Evolutionary conservation across 2,113 vertebrate species (phyloP), one percentile per base, ranked within the genome.

Genomic region (Pelvicachromis taeniatus): DNA sequence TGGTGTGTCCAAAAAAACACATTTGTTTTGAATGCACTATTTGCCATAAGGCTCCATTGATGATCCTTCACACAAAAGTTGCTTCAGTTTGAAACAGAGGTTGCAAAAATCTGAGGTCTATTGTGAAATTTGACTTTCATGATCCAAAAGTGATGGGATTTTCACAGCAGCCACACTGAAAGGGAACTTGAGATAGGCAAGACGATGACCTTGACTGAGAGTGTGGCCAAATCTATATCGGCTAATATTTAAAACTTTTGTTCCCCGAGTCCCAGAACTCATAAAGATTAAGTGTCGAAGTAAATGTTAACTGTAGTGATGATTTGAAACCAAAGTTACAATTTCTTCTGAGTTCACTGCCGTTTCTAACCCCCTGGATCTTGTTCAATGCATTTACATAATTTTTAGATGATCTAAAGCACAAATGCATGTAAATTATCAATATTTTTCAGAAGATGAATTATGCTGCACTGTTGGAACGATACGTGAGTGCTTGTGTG

Each of bases 401-500:
- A 77, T 80, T 59, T 68, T 53, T 35, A 4, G 52, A 82, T 82
- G 52, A 88, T 68, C 58, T 9, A 3, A 61, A 52, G 48, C 19
- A 70, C 77, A 90, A 88, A 91, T 82, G 38, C 84, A 91, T 82
- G 85, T 73, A 90, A 90, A 94, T 92, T 61, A 89, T 88, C 42
- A 55, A 86, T 87, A 79, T 82, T 85, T 58, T 84, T 88, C 83
- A 87, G 61, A 80, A 84, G 89, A 91, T 89, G 16, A 80, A 92
- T 91, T 68, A 89, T 79, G 38, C 10, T 38, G 77, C 65, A 70
- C 89, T 87, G 88, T 80, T 81, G 42, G 77, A 73, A 55, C 53
- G 55, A 26, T 40, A 14, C 3, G 21, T 61, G 21, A 56, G 19
- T 29, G 68, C 40, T 8, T 59, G 77, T 80, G 82, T 83, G 38